Evolutionary conservation across 2,888 invertebrate genomes (phyloP).

Genomic region (Himalopsyche japonica): DNA sequence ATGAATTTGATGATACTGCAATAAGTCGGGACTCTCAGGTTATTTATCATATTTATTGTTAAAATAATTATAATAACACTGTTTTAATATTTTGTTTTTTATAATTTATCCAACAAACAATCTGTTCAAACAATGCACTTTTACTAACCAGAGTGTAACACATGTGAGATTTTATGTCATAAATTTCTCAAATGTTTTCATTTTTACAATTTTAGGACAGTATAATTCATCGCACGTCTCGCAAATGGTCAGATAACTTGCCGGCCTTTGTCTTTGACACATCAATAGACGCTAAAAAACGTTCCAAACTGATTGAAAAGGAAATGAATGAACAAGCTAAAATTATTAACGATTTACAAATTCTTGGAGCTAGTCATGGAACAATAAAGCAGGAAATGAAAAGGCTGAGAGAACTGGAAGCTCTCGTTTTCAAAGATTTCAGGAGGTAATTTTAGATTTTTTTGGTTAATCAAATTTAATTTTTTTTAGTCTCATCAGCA

Average conservation of each 20-base stretch:
- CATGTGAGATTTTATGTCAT: too few relatives aligned
- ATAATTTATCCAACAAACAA: neutral
- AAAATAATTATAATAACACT: neutral
- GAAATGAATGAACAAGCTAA: constrained; percentile 98
- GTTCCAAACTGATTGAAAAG: constrained; percentile 91
- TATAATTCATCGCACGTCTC: constrained; percentile 64
- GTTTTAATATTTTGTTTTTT: neutral
- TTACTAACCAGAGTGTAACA: too few relatives aligned
- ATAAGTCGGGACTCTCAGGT: constrained; percentile 63
- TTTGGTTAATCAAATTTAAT: neutral
- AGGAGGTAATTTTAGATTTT: constrained; percentile 57
- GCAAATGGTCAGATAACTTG: constrained; percentile 73
- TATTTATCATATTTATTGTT: neutral
- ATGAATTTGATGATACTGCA: constrained; percentile 73
- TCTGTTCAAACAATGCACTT: neutral
- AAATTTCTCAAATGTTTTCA: neutral
- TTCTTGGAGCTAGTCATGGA: constrained; percentile 84
- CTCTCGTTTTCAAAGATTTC: constrained; percentile 92
- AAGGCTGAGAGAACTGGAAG: constrained; percentile 89
- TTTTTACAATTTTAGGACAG: constrained; percentile 61
- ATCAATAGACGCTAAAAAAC: constrained; percentile 75
- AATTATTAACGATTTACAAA: constrained; percentile 89
- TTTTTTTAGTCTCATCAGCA: neutral
- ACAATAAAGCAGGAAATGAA: constrained; percentile 93
- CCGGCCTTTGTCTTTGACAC: constrained; percentile 85